Base-by-base conservation (phyloP, 2,113 vertebrate species). In the Antechinus stuartii region DNA sequence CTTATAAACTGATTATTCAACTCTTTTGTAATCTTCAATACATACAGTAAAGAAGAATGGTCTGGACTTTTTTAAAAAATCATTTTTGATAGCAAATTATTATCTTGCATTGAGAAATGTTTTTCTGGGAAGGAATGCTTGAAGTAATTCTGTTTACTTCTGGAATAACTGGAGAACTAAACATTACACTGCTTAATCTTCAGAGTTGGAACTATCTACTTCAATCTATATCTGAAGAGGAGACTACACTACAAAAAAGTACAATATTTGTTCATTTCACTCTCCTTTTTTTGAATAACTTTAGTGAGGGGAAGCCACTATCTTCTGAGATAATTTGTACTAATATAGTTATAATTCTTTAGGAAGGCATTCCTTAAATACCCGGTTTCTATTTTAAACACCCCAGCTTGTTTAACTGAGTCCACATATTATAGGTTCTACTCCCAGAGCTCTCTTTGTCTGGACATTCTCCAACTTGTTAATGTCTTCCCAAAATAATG, bases 131-230 rank as follows among this genome's bases (percentile, higher is more conserved):
- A 46, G 22, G n/a, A 25, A 84, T 94, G 93, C 19, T 91, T 55
- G 11, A 30, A 91, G 5, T 3, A 61, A 25, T 95, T 97, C 26
- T 49, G 91, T 76, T 96, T 76, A 93, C 56, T 93, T 42, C 42
- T 42, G 42, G 42, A 95, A 26, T 23, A 94, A 0, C 23, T 94
- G 91, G 54, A 42, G 35, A 57, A 89, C 3, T 90, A 97, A 76
- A 19, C 5, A 68, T 68, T 3, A 35, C 30, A 68, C 30, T 14
- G 57, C 35, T 76, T n/a, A 16, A 76, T 76, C 61, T n/a, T 12
- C 35, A n/a, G 61, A n/a, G 30, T n/a, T 76, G 14, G 35, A 76
- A 76, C 35, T n/a, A n/a, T n/a, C 61, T 76, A n/a, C 14, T n/a
- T 76, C 35, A 76, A n/a, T n/a, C 6, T 19, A 19, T n/a, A n/a